Evolutionary conservation across 2,797 vertebrate genomes (phyloP).

Genomic region (Gymnocypris eckloni): DNA sequence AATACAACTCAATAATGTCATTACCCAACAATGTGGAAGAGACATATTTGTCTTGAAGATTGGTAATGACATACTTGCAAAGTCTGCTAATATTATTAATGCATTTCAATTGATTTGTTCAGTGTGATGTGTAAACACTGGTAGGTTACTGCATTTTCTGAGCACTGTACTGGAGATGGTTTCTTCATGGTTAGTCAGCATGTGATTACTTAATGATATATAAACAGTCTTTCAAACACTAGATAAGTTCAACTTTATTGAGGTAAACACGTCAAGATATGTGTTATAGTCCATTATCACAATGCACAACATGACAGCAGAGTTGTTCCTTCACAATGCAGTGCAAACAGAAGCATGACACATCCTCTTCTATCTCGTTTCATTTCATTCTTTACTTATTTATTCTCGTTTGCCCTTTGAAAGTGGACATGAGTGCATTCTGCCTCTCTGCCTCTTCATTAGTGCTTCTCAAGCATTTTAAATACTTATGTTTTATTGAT

Average conservation of each 20-base stretch:
- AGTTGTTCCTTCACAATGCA: not conserved
- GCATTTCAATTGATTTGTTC: conserved; percentile 43
- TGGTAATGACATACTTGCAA: conserved; percentile 27
- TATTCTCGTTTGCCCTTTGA: not conserved
- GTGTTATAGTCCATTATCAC: not conserved
- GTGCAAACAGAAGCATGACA: not conserved
- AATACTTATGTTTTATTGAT: not conserved
- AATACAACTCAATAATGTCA: not conserved
- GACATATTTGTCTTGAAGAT: conserved; percentile 44
- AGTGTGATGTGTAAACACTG: conserved; percentile 32
- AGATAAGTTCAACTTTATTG: not conserved
- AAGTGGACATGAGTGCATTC: not conserved
- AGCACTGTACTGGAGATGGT: not conserved
- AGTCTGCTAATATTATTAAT: conserved; percentile 47
- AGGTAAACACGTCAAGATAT: not conserved
- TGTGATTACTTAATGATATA: conserved; percentile 3
- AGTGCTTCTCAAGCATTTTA: not conserved
- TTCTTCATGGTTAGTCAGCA: not conserved
- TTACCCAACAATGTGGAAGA: conserved; percentile 4
- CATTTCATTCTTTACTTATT: not conserved
- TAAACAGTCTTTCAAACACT: not conserved
- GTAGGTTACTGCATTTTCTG: not conserved
- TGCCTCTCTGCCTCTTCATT: not conserved
- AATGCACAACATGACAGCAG: not conserved
- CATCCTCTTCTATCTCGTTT: not conserved